Evolutionary conservation across 2,797 vertebrate species (phyloP), one percentile per base, ranked within the genome.

Genomic region (Pitangus sulphuratus): DNA sequence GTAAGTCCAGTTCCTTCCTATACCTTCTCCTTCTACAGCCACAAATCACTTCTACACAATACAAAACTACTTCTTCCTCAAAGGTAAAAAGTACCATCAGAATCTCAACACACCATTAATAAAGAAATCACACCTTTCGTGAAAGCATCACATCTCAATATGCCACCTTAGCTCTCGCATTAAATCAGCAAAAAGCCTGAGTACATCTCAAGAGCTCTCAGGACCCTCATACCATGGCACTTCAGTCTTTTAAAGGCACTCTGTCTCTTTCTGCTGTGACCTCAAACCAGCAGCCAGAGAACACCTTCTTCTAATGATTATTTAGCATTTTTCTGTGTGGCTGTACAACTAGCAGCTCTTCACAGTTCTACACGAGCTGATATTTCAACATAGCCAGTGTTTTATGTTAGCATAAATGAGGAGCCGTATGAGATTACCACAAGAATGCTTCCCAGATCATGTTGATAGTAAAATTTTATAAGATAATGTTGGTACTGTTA

Each of bases 391-490:
- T 14, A 89, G 84, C 18, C 25, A 33, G 30, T 66, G 76, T 56
- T 95, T 92, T 64, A 56, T 74, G 79, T 61, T 88, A 68, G 65
- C 26, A 42, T 39, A 89, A 91, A 77, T 7, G 53, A 80, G 60
- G 77, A 89, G 45, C 56, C 0, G 1, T 30, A 91, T 53, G 60
- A 77, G n/a, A 71, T 51, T 81, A 80, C 24, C 1, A 0, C 75
- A 53, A 61, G 40, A 80, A 51, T 30, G n/a, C 15, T 83, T 90
- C 64, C 33, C 56, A 85, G 64, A 87, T 30, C n/a, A 71, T 40
- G n/a, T 13, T 42, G 37, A 90, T 28, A n/a, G 81, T 71, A 87
- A 92, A 89, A 76, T 87, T 93, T 96, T 58, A 24, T 51, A 91
- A 86, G 70, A 92, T 30, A 75, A 78, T 53, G 7, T 53, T 84